Evolutionary conservation across 2,797 vertebrate species (phyloP).

Genomic region (Urosaurus nigricauda): DNA sequence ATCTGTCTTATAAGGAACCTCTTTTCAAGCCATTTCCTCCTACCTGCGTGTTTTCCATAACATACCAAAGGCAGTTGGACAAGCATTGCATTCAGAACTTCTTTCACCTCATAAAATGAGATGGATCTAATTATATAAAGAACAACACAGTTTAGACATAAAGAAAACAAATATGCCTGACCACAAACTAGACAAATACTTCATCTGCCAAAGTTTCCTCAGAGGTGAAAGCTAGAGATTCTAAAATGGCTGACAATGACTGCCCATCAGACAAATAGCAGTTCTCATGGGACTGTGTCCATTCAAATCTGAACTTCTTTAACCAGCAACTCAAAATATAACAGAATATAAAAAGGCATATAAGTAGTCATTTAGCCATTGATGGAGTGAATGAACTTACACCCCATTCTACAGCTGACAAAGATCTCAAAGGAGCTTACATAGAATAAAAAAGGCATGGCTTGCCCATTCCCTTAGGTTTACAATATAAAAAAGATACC

Average conservation of each 20-base stretch:
- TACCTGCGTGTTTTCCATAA: background rate
- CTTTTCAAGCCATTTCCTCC: background rate
- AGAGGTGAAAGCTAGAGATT: background rate
- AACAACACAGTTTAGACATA: background rate
- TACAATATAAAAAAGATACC: too few species aligned
- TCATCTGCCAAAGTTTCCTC: background rate
- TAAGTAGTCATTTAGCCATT: too few species aligned
- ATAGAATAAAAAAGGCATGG: too few species aligned
- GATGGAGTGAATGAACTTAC: too few species aligned
- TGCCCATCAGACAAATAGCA: background rate
- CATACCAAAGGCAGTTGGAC: background rate
- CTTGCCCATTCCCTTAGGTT: too few species aligned
- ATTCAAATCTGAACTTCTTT: background rate
- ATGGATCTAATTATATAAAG: background rate
- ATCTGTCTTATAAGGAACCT: background rate
- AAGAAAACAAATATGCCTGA: conserved; percentile 3
- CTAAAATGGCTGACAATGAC: background rate
- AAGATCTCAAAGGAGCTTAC: too few species aligned
- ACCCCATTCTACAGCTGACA: too few species aligned
- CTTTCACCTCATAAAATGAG: background rate
- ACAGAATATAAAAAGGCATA: too few species aligned
- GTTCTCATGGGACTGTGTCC: too few species aligned
- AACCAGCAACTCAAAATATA: background rate
- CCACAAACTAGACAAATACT: background rate
- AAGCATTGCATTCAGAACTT: background rate